phyloP scores from a whole-genome alignment of 2,113 vertebrate species.

The Talpa occidentalis region DNA sequence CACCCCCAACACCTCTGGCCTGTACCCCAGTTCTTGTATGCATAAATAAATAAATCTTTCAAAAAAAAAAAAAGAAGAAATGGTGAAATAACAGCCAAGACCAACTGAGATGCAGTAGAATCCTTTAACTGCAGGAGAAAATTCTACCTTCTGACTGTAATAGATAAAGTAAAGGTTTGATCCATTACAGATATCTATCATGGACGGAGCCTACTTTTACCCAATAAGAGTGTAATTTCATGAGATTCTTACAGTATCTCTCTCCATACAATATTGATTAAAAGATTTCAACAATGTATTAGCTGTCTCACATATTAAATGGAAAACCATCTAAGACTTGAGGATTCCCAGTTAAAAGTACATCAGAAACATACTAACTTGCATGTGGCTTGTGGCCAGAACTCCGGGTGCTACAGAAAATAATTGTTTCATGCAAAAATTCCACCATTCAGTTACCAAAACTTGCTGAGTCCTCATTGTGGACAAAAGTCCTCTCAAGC shows the following conservation, averaged over 20 bases:
- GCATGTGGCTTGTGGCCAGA: conserved; percentile 11
- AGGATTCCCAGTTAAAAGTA: neutral
- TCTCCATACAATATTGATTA: conserved; percentile 31
- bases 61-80: too few relatives aligned
- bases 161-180: neutral
- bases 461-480: neutral
- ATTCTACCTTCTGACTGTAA: neutral
- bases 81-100: neutral
- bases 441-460: conserved; percentile 18
- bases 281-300: conserved; percentile 49
- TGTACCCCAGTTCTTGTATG: too few relatives aligned
- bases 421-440: conserved; percentile 44
- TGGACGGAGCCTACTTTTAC: neutral
- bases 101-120: neutral
- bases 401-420: conserved; percentile 48
- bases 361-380: conserved; percentile 31
- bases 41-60: too few relatives aligned
- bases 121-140: neutral
- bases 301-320: conserved; percentile 21
- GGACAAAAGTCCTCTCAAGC: conserved; percentile 22
- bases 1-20: too few relatives aligned
- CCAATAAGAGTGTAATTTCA: neutral
- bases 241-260: neutral
- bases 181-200: neutral
- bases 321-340: conserved; percentile 43